Evolutionary conservation across 64 coral and sea anemone species (phyloP).

Genomic region (Dendrophyllia cribrosa): DNA sequence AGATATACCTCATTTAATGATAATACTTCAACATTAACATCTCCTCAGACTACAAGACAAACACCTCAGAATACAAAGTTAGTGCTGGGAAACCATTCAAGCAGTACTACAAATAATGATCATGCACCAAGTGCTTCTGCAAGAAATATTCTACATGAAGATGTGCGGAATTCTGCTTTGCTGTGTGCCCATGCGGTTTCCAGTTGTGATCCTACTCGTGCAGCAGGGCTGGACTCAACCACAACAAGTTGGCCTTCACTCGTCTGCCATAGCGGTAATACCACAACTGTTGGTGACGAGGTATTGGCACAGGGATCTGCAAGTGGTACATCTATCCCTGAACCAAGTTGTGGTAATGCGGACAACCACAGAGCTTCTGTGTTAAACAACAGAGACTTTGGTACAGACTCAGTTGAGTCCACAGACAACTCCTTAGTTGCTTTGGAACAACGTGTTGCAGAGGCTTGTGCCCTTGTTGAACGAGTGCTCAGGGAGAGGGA

Average conservation of each 20-base stretch:
- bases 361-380: not conserved
- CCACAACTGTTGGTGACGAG: not conserved
- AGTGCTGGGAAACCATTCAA: too few species aligned
- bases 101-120: not conserved
- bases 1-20: not conserved
- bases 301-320: too few species aligned
- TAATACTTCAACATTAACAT: not conserved
- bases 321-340: not conserved
- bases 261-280: too few species aligned
- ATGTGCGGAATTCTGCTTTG: not conserved
- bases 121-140: not conserved
- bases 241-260: too few species aligned
- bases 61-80: not conserved
- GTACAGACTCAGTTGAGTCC: not conserved
- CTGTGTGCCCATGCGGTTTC: not conserved
- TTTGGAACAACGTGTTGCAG: not conserved
- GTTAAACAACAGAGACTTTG: not conserved
- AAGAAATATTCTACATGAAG: not conserved
- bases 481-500: not conserved
- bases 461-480: not conserved
- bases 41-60: not conserved
- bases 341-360: not conserved
- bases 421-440: not conserved
- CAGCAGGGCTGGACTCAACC: not conserved
- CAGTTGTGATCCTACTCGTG: not conserved